Conservation (phyloP, 2,797 vertebrate genomes). For the Xiphorhynchus erythropygius region DNA sequence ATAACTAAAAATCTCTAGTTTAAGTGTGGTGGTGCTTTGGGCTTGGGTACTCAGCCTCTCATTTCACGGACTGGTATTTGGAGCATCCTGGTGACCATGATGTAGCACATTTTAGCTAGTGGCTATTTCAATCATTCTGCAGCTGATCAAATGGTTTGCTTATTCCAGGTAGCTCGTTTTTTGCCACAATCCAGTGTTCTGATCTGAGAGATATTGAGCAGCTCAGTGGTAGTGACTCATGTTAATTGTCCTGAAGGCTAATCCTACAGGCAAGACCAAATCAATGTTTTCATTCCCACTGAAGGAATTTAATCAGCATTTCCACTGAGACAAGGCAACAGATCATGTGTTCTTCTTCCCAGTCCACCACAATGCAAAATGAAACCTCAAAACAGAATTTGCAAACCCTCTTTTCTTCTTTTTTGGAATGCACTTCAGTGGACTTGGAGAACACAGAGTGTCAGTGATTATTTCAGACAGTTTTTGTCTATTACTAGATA, state of each 20-base stretch:
- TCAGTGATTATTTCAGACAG: not conserved
- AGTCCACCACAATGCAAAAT: not conserved
- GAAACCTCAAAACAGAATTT: not conserved
- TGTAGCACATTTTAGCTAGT: accelerated
- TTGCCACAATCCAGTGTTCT: not conserved
- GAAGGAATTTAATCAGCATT: not conserved
- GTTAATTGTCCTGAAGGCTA: not conserved
- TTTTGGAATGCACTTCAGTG: not conserved
- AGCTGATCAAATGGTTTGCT: not conserved
- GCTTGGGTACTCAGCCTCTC: not conserved
- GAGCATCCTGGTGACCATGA: not conserved
- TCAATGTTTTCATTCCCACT: not conserved
- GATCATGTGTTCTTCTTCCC: not conserved
- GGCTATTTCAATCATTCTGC: not conserved
- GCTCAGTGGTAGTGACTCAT: not conserved
- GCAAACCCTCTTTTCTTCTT: not conserved
- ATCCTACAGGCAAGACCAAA: not conserved
- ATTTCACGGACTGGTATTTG: not conserved
- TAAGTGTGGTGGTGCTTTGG: not conserved
- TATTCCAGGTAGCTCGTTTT: not conserved
- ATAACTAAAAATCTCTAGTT: not conserved
- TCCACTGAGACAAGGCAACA: not conserved
- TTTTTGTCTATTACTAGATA: not conserved
- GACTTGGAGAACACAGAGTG: not conserved
- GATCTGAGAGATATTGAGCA: not conserved